Base-by-base conservation (phyloP, 2,888 invertebrate species). In the Epinotia bilunana region DNA sequence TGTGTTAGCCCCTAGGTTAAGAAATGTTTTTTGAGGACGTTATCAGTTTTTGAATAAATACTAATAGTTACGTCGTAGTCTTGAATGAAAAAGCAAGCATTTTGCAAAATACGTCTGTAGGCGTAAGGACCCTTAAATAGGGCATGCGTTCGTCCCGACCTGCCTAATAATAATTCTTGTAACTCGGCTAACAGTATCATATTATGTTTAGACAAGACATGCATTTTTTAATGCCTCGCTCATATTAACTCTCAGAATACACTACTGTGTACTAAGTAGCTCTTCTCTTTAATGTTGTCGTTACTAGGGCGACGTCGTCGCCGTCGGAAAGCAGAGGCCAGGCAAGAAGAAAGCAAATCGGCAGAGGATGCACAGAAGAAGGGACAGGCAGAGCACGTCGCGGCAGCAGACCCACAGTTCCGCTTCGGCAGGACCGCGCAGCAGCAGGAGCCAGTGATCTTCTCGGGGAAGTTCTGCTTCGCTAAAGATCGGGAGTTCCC, bases 401-500 rank as follows among this genome's bases (percentile, higher is more conserved):
- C 16, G 23, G 9, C 16, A 6, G 6, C 57, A 43, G 70, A 23
- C 13, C 33, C 82, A 75, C 82, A 84, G 81, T 89, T 89, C 79
- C 86, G 79, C 70, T 88, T 89, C 79, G 86, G 86, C 49, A 83
- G 79, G 43, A 81, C 83, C 20, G 80, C 83, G 5, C 80, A 81
- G 12, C 80, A 82, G 55, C 81, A 87, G 79, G 83, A 82, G 33
- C 86, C 86, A n/a, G 80, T 86, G 46, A 88, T 90, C 64, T 83
- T 84, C 73, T 83, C 86, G 23, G 90, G 90, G 23, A 81, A 85
- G n/a, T 86, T 83, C 73, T 80, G 84, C 11, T 90, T 87, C 76
- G 82, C 85, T 9, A 89, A 88, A 78, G 89, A 90, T 39, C 82
- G 80, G 18, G 85, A 85, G 73, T 86, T 87, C 62, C 80, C 87